Conservation (phyloP, 2,113 vertebrate species). For the Ahaetulla prasina region DNA sequence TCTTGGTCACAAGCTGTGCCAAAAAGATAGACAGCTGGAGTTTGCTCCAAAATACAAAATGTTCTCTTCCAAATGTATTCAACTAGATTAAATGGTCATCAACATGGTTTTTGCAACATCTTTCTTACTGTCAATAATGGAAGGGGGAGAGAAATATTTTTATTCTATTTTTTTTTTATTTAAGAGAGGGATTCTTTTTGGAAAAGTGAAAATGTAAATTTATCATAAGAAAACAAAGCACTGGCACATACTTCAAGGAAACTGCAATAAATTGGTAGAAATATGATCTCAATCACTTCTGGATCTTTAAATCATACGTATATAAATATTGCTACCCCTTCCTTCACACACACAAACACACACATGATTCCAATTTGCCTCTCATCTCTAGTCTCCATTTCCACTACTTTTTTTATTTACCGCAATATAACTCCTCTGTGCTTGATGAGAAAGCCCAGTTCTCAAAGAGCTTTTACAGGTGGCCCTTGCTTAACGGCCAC, state of each 20-base stretch:
- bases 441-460: neutral
- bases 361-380: neutral
- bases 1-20: constrained; percentile 15
- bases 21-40: constrained; percentile 8
- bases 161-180: neutral
- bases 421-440: neutral
- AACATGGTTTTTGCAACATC: constrained; percentile 14
- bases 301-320: neutral
- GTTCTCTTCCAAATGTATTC: constrained; percentile 2
- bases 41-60: constrained; percentile 12
- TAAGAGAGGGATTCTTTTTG: neutral
- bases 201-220: neutral
- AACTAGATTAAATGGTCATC: neutral
- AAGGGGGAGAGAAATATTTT: neutral
- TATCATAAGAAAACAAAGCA: neutral
- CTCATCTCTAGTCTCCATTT: neutral
- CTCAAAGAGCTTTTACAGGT: neutral
- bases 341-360: too few relatives aligned
- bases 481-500: neutral
- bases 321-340: neutral
- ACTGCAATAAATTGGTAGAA: neutral
- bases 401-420: too few relatives aligned
- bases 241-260: neutral
- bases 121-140: neutral
- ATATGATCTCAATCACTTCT: neutral